A percentile compares a stretch with the other conserved stretches of the same genome.
phyloP scores from a whole-genome alignment of 1,140 invertebrate genomes.

The Pseudomyrmex dendroicus region DNA sequence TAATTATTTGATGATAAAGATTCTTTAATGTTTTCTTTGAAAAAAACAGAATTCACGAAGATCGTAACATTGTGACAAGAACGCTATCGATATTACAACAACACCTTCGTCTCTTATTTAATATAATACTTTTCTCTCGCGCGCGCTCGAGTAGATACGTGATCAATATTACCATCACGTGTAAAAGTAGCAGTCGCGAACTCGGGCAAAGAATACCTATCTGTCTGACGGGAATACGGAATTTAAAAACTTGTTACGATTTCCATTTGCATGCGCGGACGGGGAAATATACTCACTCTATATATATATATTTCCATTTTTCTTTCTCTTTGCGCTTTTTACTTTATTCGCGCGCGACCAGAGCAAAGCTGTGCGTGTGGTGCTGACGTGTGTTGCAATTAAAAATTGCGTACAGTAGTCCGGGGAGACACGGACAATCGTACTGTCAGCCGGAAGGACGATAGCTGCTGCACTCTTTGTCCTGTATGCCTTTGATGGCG shows the following conservation, averaged over 20 bases:
- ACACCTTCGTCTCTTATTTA: neutral
- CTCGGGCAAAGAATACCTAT: neutral
- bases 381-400: constrained; percentile 22
- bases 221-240: neutral
- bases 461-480: constrained; percentile 23
- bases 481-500: constrained; percentile 2
- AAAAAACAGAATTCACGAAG: neutral
- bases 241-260: constrained; percentile 41
- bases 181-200: constrained; percentile 5
- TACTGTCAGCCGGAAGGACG: constrained; percentile 38
- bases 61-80: too few species aligned
- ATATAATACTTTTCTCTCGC: neutral
- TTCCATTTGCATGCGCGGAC: constrained; percentile 1
- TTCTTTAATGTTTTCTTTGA: neutral
- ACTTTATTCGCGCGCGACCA: neutral
- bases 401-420: constrained; percentile 22
- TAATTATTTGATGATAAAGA: too few species aligned
- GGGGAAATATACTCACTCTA: too few species aligned
- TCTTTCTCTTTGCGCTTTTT: neutral
- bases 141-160: neutral
- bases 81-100: neutral
- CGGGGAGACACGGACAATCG: constrained; percentile 9
- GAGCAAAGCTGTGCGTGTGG: neutral
- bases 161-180: neutral
- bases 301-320: neutral